Conservation (phyloP, 2,888 invertebrate species). For the Pseudanteris insignis region DNA sequence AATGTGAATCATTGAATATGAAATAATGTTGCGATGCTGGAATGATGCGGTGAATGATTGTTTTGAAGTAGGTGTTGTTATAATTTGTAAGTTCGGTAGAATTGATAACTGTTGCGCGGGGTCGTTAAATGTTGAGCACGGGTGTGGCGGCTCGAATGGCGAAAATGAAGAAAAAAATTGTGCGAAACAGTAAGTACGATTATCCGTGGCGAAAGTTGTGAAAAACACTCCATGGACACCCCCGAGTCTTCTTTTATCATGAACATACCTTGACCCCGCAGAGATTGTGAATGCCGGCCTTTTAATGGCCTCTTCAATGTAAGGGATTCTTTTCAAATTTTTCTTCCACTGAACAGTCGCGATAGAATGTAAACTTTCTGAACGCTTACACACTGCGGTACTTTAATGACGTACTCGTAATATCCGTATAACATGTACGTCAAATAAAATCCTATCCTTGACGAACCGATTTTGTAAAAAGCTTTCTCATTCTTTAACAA, state of each 20-base stretch:
- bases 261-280: conserved; percentile 55
- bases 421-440: conserved; percentile 37
- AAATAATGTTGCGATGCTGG: too few species aligned
- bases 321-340: conserved; percentile 50
- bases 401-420: conserved; percentile 44
- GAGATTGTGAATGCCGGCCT: conserved; percentile 52
- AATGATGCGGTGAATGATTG: too few species aligned
- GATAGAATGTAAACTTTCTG: conserved; percentile 42
- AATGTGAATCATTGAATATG: too few species aligned
- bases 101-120: too few species aligned
- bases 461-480: conserved; percentile 34
- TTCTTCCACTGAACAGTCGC: conserved; percentile 41
- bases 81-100: too few species aligned
- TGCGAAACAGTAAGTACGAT: conserved; percentile 28
- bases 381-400: conserved; percentile 38
- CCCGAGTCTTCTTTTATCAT: conserved; percentile 50
- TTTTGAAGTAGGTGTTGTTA: too few species aligned
- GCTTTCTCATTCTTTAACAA: conserved; percentile 20
- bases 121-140: background rate
- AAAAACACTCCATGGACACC: conserved; percentile 52
- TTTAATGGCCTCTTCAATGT: conserved; percentile 53
- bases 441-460: conserved; percentile 38
- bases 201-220: conserved; percentile 36
- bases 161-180: too few species aligned
- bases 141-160: conserved; percentile 3